Conservation (phyloP, 2,797 vertebrate genomes). For the Catamblyrhynchus diadema region DNA sequence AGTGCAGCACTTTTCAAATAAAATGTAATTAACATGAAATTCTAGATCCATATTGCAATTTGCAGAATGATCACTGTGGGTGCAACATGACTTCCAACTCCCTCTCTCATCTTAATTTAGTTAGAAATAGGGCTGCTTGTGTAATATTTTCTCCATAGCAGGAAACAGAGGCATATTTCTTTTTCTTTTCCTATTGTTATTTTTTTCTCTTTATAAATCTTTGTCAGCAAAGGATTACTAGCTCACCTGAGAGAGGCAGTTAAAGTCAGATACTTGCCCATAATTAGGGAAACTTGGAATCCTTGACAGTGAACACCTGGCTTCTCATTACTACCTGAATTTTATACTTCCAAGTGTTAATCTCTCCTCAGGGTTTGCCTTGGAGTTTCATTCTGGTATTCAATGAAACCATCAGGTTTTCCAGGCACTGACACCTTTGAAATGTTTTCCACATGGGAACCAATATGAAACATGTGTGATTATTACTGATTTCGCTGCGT, state of each 20-base stretch:
- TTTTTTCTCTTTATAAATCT: constrained; percentile 46
- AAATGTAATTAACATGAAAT: constrained; percentile 67
- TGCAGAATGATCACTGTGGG: constrained; percentile 63
- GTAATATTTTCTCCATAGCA: constrained; percentile 27
- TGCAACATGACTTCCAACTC: constrained; percentile 50
- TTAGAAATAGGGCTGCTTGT: constrained; percentile 31
- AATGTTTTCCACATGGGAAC: constrained; percentile 47
- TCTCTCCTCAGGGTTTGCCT: constrained; percentile 57
- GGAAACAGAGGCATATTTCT: constrained; percentile 14
- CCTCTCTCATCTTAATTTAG: constrained; percentile 53
- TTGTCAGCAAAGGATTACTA: constrained; percentile 39
- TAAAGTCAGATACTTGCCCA: constrained; percentile 37
- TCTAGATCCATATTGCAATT: constrained; percentile 65
- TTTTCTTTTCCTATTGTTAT: constrained; percentile 25
- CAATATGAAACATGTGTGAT: constrained; percentile 42
- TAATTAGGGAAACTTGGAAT: constrained; percentile 63
- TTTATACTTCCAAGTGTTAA: constrained; percentile 56
- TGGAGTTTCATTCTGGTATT: constrained; percentile 34
- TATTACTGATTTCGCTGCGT: constrained; percentile 40
- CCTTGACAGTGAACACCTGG: constrained; percentile 56
- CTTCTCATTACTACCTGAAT: constrained; percentile 58
- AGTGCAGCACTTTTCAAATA: constrained; percentile 63
- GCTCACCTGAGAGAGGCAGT: constrained; percentile 42
- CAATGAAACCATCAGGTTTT: constrained; percentile 40
- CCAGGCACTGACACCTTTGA: constrained; percentile 39